A percentile compares a stretch with the other conserved stretches of the same genome.
phyloP scores from a whole-genome alignment of 2,113 vertebrate genomes.

The Dendrocopos noguchii region DNA sequence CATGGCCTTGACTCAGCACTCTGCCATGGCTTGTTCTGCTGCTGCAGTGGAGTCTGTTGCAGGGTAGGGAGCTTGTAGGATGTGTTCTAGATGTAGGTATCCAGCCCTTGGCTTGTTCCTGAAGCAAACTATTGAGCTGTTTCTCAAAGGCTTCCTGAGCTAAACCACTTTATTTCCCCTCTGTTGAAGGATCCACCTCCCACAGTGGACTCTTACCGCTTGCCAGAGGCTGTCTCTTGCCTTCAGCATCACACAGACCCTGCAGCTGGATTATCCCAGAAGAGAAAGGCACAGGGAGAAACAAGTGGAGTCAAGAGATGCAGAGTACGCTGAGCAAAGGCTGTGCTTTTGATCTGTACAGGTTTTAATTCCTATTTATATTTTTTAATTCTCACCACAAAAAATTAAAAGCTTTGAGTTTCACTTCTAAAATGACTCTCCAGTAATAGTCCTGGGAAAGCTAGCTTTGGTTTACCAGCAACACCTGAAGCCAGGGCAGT shows the following conservation, averaged over 20 bases:
- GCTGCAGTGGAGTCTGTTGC: not conserved
- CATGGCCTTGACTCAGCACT: not conserved
- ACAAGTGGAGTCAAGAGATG: conserved; percentile 79
- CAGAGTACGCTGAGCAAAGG: conserved; percentile 74
- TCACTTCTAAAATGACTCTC: conserved; percentile 24
- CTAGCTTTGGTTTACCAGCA: not conserved
- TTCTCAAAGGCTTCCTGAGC: not conserved
- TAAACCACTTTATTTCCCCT: not conserved
- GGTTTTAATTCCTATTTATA: conserved; percentile 49
- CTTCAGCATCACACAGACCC: conserved; percentile 62
- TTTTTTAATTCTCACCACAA: conserved; percentile 5
- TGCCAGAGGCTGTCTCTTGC: conserved; percentile 71
- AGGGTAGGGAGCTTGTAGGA: not conserved
- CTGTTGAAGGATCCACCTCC: conserved; percentile 85
- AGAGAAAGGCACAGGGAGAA: conserved; percentile 85
- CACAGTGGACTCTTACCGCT: conserved; percentile 79
- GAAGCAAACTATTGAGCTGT: not conserved
- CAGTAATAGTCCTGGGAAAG: not conserved
- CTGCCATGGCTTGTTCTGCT: not conserved
- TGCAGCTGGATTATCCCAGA: conserved; percentile 77
- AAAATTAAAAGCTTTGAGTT: conserved; percentile 37
- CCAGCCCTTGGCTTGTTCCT: not conserved
- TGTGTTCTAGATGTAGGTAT: accelerated
- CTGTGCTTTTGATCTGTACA: not conserved
- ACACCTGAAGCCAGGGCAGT: not conserved